Evolutionary conservation across 2,888 invertebrate genomes (phyloP).

Genomic region (Hypsopygia costalis): DNA sequence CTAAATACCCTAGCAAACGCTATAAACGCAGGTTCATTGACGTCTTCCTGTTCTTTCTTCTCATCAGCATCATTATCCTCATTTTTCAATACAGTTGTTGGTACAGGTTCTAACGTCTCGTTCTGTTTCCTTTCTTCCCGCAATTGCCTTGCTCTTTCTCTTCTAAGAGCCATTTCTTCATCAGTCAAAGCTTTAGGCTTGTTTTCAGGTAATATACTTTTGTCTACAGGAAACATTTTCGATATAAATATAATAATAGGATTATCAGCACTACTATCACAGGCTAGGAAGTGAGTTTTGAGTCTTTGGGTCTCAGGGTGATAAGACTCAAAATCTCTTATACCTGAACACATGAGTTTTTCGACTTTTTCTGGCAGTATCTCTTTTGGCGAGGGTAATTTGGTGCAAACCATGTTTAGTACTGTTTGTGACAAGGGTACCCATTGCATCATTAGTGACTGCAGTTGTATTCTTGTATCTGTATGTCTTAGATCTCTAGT

Average conservation of each 20-base stretch:
- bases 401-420: constrained; percentile 89
- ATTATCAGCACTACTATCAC: constrained; percentile 82
- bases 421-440: constrained; percentile 91
- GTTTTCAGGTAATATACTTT: constrained; percentile 87
- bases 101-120: constrained; percentile 27
- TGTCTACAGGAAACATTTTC: constrained; percentile 94
- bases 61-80: constrained; percentile 59
- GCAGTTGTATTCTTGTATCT: constrained; percentile 88
- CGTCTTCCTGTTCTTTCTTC: constrained; percentile 41
- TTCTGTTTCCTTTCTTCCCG: constrained; percentile 80
- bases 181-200: constrained; percentile 87
- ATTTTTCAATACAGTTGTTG: constrained; percentile 25
- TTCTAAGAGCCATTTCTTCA: constrained; percentile 85
- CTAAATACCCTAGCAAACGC: constrained; percentile 97
- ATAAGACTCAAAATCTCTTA: constrained; percentile 83
- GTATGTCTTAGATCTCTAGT: constrained; percentile 88
- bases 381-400: constrained; percentile 90
- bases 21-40: constrained; percentile 86
- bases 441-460: constrained; percentile 93
- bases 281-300: constrained; percentile 85
- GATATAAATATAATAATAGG: constrained; percentile 90
- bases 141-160: constrained; percentile 84
- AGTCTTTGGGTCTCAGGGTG: constrained; percentile 85
- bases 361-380: constrained; percentile 89
- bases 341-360: constrained; percentile 88